phyloP scores from a whole-genome alignment of 2,113 vertebrate genomes.

The Phyllostomus hastatus region DNA sequence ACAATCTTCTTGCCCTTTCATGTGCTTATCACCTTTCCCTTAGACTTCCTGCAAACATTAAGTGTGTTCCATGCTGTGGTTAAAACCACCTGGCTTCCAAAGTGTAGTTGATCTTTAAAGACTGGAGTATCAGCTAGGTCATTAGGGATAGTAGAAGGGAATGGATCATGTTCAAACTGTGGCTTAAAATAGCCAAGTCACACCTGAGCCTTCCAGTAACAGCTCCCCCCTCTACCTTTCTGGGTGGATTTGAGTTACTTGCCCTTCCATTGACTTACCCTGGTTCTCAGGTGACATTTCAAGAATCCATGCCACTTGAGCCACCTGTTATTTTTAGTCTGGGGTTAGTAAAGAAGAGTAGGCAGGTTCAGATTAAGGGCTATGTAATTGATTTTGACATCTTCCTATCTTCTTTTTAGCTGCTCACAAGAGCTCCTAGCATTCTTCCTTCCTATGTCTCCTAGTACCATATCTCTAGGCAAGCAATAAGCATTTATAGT shows the following conservation, averaged over 20 bases:
- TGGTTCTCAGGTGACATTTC: constrained; percentile 59
- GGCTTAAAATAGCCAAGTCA: constrained; percentile 68
- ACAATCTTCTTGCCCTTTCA: not conserved
- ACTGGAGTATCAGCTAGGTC: not conserved
- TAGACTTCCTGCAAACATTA: constrained; percentile 22
- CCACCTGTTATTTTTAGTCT: constrained; percentile 55
- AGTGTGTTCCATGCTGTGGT: not conserved
- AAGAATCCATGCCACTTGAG: constrained; percentile 40
- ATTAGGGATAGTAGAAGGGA: constrained; percentile 19
- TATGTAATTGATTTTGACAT: constrained; percentile 16
- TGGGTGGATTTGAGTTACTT: constrained; percentile 62
- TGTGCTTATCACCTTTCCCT: not conserved
- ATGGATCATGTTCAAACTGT: constrained; percentile 52
- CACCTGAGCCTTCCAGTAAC: constrained; percentile 43
- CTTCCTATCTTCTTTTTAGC: not conserved
- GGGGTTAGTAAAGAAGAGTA: not conserved
- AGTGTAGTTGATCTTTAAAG: constrained; percentile 55
- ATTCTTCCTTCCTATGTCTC: not conserved
- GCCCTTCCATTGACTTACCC: constrained; percentile 29
- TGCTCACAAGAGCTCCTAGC: not conserved
- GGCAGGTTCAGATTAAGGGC: not conserved
- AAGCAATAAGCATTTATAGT: not conserved
- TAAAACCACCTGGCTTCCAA: not conserved
- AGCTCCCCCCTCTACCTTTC: not conserved
- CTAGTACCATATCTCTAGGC: not conserved